Conservation (phyloP, 1,140 invertebrate species). For the Drosophila novamexicana region DNA sequence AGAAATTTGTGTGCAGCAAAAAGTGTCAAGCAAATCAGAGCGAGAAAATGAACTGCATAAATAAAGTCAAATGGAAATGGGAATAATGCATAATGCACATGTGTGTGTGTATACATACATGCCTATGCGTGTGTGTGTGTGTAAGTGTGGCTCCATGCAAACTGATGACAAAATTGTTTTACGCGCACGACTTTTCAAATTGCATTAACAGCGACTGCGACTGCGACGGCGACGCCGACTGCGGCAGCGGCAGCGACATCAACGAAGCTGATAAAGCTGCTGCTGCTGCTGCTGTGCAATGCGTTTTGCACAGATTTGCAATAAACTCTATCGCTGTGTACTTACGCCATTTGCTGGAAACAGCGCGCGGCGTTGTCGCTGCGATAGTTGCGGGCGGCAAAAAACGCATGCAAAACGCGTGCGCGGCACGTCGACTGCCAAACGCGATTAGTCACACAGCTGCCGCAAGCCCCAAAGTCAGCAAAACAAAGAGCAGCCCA, state of each 20-base stretch:
- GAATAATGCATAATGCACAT: conserved; percentile 43
- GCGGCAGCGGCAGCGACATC: conserved; percentile 1
- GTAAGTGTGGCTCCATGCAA: conserved; percentile 14
- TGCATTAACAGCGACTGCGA: conserved; percentile 27
- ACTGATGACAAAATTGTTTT: conserved; percentile 74
- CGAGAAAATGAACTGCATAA: conserved; percentile 66
- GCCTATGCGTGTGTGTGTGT: background rate
- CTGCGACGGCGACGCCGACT: background rate
- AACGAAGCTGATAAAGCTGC: conserved; percentile 23
- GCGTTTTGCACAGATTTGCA: conserved; percentile 10
- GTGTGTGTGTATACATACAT: conserved; percentile 1
- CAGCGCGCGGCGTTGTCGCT: background rate
- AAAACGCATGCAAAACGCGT: conserved; percentile 60
- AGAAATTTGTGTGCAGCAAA: conserved; percentile 45
- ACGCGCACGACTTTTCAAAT: conserved; percentile 38
- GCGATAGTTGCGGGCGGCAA: conserved; percentile 16
- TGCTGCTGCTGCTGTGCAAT: background rate
- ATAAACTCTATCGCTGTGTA: background rate
- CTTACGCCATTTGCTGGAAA: background rate
- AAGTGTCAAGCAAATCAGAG: conserved; percentile 62
- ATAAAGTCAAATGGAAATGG: conserved; percentile 58
- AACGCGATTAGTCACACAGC: conserved; percentile 42
- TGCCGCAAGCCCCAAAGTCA: conserved; percentile 18
- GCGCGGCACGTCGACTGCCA: conserved; percentile 38
- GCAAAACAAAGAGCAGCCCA: background rate